Conservation (phyloP, 30 jellyfish, hydroid and myxozoan genomes). For the Pseudorhiza aurosa region DNA sequence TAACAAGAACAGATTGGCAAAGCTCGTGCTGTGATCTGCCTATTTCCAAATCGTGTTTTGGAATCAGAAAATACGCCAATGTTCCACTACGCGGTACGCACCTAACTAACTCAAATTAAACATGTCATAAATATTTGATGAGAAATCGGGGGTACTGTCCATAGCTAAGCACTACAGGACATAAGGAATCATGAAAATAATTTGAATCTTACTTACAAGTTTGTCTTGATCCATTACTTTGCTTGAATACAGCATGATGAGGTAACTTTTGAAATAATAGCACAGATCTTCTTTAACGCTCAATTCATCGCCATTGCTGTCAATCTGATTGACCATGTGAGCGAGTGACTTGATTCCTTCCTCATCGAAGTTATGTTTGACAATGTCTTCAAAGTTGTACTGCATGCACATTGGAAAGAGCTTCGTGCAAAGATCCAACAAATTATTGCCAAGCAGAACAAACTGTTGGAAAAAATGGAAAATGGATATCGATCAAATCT, state of each 20-base stretch:
- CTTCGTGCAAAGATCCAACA: slow-evolving; percentile 70
- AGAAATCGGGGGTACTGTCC: no score
- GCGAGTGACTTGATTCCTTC: slow-evolving; percentile 66
- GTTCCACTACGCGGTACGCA: no score
- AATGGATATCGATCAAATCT: no score
- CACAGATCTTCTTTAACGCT: slow-evolving; percentile 43
- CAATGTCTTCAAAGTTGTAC: slow-evolving; percentile 45
- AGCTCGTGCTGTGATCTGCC: no score
- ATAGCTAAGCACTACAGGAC: no score
- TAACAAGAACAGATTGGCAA: no score
- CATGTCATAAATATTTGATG: no score
- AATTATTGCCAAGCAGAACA: slow-evolving; percentile 78
- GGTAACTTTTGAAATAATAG: slow-evolving; percentile 33
- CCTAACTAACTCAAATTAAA: no score
- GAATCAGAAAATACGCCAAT: no score
- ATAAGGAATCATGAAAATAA: no score
- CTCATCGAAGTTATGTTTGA: slow-evolving; percentile 37
- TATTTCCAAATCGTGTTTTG: no score
- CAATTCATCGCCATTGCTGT: slow-evolving; percentile 35
- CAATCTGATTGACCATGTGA: slow-evolving; percentile 24
- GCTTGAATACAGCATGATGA: slow-evolving; percentile 43
- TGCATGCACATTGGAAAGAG: slow-evolving; percentile 64
- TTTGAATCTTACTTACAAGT: no score
- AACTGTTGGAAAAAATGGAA: slow-evolving; percentile 38
- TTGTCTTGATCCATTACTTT: slow-evolving; percentile 21